phyloP scores from a whole-genome alignment of 2,888 invertebrate genomes.

The Cataglyphis altisquamis region DNA sequence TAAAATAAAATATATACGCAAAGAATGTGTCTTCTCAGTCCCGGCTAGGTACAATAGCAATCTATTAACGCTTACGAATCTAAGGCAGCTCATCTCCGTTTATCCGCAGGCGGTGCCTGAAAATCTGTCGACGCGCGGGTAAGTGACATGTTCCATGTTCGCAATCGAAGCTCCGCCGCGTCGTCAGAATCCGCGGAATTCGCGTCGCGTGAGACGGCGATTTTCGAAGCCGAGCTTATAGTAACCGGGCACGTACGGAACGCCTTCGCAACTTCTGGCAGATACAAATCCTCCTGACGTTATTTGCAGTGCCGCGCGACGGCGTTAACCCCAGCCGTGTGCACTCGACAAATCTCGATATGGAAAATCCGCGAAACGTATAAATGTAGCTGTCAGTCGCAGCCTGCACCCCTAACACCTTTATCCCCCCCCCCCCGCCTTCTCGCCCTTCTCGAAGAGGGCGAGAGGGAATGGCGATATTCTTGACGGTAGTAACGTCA shows the following conservation, averaged over 20 bases:
- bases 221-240: constrained; percentile 68
- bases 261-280: constrained; percentile 81
- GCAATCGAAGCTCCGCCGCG: constrained; percentile 64
- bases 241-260: constrained; percentile 75
- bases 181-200: constrained; percentile 74
- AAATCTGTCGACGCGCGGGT: constrained; percentile 67
- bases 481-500: constrained; percentile 33
- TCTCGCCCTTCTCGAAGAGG: background rate
- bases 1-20: background rate
- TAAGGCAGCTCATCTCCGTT: constrained; percentile 64
- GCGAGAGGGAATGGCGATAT: constrained; percentile 32
- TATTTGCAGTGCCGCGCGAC: constrained; percentile 78
- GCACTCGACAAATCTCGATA: constrained; percentile 84
- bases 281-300: constrained; percentile 83
- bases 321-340: constrained; percentile 76
- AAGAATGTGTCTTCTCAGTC: background rate
- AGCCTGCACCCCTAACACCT: constrained; percentile 82
- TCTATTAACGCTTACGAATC: constrained; percentile 35
- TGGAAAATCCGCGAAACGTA: constrained; percentile 84
- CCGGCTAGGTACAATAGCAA: constrained; percentile 6
- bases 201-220: constrained; percentile 65
- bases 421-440: constrained; percentile 69
- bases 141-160: constrained; percentile 71
- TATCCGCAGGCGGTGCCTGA: constrained; percentile 59
- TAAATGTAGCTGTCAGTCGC: constrained; percentile 85